phyloP scores from a whole-genome alignment of 2,888 invertebrate species.

The Rhopalosiphum nymphaeae region DNA sequence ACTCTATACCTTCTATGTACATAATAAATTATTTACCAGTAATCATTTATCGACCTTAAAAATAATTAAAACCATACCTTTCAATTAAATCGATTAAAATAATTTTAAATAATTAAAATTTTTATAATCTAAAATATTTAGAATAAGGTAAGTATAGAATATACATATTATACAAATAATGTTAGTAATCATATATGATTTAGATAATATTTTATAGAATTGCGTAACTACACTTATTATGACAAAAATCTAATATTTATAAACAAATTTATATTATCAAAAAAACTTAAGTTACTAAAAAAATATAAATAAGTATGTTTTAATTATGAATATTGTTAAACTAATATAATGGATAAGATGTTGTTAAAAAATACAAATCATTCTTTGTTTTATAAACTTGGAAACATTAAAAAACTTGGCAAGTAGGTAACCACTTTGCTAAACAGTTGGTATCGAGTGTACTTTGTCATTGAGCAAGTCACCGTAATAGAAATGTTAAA shows the following conservation, averaged over 20 bases:
- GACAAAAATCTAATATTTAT: not conserved
- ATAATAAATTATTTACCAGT: not conserved
- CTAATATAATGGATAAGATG: not conserved
- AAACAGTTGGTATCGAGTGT: not conserved
- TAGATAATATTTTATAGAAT: not conserved
- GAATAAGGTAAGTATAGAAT: not conserved
- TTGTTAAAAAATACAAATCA: not conserved
- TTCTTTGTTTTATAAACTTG: not conserved
- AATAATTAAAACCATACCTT: not conserved
- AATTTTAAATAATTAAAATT: no score
- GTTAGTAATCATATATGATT: not conserved
- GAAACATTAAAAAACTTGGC: not conserved
- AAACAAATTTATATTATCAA: not conserved
- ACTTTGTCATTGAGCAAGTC: no score
- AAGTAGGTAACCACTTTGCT: not conserved
- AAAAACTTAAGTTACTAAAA: not conserved
- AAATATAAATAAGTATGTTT: not conserved
- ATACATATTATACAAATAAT: not conserved
- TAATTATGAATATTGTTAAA: not conserved
- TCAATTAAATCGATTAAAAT: not conserved
- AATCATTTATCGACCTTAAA: not conserved
- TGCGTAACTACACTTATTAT: not conserved
- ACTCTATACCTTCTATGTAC: not conserved
- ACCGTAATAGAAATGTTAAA: no score
- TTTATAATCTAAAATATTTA: not conserved